A percentile compares a stretch with the other conserved stretches of the same genome.
Evolutionary conservation across 2,797 vertebrate genomes (phyloP).

Genomic region (Protosalanx chinensis): DNA sequence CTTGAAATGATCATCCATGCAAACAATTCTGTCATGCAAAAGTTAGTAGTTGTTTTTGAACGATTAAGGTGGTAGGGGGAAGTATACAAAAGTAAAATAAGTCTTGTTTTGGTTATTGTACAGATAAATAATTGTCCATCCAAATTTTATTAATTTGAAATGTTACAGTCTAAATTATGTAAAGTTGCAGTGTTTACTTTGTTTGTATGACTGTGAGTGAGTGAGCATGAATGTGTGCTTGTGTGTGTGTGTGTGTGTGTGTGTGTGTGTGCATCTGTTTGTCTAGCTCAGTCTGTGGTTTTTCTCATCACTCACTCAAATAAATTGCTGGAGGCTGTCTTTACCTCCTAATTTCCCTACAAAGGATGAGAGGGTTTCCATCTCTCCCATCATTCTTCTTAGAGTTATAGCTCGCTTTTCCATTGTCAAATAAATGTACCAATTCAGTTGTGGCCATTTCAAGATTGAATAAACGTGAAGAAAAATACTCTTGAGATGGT

Average conservation of each 20-base stretch:
- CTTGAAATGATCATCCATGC: too few relatives aligned
- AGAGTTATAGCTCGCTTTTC: neutral
- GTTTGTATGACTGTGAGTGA: neutral
- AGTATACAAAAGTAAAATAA: too few relatives aligned
- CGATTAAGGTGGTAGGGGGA: too few relatives aligned
- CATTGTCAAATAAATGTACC: constrained; percentile 9
- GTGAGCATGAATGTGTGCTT: too few relatives aligned
- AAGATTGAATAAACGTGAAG: neutral
- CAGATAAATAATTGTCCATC: too few relatives aligned
- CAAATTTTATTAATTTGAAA: too few relatives aligned
- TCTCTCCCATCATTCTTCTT: neutral
- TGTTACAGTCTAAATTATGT: too few relatives aligned
- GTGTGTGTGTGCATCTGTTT: neutral
- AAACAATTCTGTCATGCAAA: too few relatives aligned
- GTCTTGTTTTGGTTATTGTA: too few relatives aligned
- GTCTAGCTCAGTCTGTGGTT: neutral
- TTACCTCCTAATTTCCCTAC: constrained; percentile 4
- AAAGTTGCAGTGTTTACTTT: neutral
- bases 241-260: neutral
- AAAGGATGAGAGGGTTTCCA: neutral
- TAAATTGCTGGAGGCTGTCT: neutral
- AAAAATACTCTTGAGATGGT: neutral
- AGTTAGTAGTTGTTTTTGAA: too few relatives aligned
- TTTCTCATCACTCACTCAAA: constrained; percentile 9
- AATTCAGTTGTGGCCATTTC: constrained; percentile 5